A percentile compares a stretch with the other conserved stretches of the same genome.
Conservation (phyloP, 1,140 invertebrate genomes). For the Parapsyche elsis region DNA sequence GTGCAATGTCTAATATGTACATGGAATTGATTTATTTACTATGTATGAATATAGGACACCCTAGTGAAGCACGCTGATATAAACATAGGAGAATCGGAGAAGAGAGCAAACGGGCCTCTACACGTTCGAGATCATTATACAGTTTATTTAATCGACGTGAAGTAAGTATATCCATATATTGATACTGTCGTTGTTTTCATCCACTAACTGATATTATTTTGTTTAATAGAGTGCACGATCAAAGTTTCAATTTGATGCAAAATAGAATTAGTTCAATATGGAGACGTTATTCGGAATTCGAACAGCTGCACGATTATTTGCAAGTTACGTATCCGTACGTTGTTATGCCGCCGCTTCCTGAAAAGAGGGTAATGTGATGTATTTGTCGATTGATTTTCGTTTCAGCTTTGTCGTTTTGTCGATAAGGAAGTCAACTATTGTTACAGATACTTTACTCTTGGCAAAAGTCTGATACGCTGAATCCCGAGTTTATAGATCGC, state of each 20-base stretch:
- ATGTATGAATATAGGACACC: constrained; percentile 67
- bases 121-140: constrained; percentile 86
- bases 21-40: neutral
- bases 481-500: constrained; percentile 88
- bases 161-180: constrained; percentile 67
- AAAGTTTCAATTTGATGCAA: constrained; percentile 72
- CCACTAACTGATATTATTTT: constrained; percentile 6
- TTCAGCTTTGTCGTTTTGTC: too few relatives aligned
- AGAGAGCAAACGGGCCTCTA: constrained; percentile 80
- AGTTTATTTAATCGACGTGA: constrained; percentile 86
- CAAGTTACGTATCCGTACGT: constrained; percentile 82
- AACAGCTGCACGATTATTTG: constrained; percentile 80
- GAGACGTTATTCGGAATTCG: constrained; percentile 88
- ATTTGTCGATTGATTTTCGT: neutral
- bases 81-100: constrained; percentile 85
- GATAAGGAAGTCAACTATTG: constrained; percentile 19
- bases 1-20: too few relatives aligned
- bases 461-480: constrained; percentile 85
- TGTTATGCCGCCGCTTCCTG: constrained; percentile 83
- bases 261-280: constrained; percentile 77
- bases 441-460: constrained; percentile 75
- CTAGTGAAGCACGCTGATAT: constrained; percentile 84
- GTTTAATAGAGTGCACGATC: constrained; percentile 74
- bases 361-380: constrained; percentile 74
- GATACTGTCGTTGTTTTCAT: constrained; percentile 8